Percentiles rank a stretch among this genome's conserved stretches.
These are phyloP conservation scores for Drosophila planitibia DNA, from an alignment of 2,888 invertebrate species.

Conservation along the genomic window DNA sequence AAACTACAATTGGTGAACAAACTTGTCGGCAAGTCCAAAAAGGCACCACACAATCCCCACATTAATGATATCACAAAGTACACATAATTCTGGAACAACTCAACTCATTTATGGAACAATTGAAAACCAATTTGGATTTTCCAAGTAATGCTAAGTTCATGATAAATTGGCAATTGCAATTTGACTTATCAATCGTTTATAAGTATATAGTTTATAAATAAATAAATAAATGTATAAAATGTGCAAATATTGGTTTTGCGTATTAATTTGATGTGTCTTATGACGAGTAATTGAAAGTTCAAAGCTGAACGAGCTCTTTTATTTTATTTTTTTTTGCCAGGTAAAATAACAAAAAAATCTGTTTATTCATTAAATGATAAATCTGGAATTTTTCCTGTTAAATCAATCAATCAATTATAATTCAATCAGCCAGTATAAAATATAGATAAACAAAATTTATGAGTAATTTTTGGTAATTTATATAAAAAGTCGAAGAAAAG, in stretches of 20 bases:
- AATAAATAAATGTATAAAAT: conserved; percentile 11
- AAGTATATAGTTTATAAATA: conserved; percentile 35
- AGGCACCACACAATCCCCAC: conserved; percentile 7
- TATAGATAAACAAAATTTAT: conserved; percentile 26
- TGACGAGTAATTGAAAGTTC: conserved; percentile 3
- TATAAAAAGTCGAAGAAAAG: conserved; percentile 3
- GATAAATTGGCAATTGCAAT: conserved; percentile 35
- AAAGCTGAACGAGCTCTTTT: background rate
- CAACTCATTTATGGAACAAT: conserved; percentile 32
- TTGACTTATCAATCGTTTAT: conserved; percentile 24
- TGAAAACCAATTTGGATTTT: conserved; percentile 59
- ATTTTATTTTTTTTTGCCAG: background rate
- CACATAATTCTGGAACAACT: conserved; percentile 16
- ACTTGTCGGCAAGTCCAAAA: conserved; percentile 42
- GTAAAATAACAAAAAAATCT: background rate
- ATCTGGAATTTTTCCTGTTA: conserved; percentile 19
- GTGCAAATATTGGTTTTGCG: conserved; percentile 17
- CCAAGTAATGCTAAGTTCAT: conserved; percentile 39
- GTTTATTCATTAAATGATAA: conserved; percentile 20
- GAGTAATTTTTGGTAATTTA: conserved; percentile 1
- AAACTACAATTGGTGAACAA: conserved; percentile 25
- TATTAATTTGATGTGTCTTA: conserved; percentile 5
- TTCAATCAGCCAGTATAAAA: conserved; percentile 27
- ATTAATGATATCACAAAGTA: conserved; percentile 18
- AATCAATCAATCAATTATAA: conserved; percentile 45